A percentile compares a stretch with the other conserved stretches of the same genome.
Evolutionary conservation across 1,140 invertebrate species (phyloP).

Genomic region (Drosophila quadrilineata): DNA sequence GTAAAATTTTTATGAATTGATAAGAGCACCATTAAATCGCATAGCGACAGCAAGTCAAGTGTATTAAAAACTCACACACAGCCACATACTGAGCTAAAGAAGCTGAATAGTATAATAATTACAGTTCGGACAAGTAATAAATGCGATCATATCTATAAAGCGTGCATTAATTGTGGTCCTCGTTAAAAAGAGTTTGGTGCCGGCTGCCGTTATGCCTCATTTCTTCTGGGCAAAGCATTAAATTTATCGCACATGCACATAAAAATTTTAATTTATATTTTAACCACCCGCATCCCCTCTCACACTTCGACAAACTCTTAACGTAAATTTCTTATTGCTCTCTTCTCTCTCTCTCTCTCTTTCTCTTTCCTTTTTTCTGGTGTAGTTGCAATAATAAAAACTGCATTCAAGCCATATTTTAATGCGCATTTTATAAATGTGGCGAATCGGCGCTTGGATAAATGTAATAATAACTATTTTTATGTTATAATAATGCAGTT

Average conservation of each 20-base stretch:
- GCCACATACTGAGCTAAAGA: no score
- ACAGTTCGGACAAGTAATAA: constrained; percentile 13
- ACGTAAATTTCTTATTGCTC: background rate
- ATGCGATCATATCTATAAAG: constrained; percentile 23
- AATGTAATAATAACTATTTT: constrained; percentile 44
- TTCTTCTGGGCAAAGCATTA: constrained; percentile 31
- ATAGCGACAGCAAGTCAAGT: background rate
- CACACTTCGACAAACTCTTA: background rate
- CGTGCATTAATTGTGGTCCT: constrained; percentile 28
- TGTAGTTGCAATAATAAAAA: constrained; percentile 21
- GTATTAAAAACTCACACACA: no score
- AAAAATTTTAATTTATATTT: constrained; percentile 50
- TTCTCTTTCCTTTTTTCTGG: background rate
- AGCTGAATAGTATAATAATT: background rate
- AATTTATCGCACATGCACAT: constrained; percentile 39
- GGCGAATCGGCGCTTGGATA: constrained; percentile 23
- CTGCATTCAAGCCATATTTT: constrained; percentile 26
- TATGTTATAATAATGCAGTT: constrained; percentile 43
- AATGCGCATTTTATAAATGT: constrained; percentile 39
- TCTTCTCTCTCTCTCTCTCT: background rate
- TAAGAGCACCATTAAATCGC: constrained; percentile 1
- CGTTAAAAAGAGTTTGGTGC: constrained; percentile 24
- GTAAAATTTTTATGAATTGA: constrained; percentile 27
- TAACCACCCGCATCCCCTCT: background rate
- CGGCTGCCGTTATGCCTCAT: constrained; percentile 13